Evolutionary conservation across 2,797 vertebrate species (phyloP).

Genomic region (Leptatherina wallacei): DNA sequence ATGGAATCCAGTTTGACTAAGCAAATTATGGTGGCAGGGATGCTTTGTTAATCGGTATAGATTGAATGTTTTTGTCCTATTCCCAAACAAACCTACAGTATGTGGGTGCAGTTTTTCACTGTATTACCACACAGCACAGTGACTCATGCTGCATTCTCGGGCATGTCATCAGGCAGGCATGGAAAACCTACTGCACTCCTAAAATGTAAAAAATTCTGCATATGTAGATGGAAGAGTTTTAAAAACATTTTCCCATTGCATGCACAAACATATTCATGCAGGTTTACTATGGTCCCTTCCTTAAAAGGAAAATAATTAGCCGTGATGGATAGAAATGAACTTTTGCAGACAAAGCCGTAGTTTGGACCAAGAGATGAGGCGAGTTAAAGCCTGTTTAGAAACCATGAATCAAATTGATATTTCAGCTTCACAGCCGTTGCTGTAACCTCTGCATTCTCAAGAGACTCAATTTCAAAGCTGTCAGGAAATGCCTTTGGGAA

Average conservation of each 20-base stretch:
- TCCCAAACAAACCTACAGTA: not conserved
- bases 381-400: conserved; percentile 14
- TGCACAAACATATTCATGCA: conserved; percentile 31
- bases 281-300: conserved; percentile 10
- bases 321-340: conserved; percentile 11
- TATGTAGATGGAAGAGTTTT: not conserved
- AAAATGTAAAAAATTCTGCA: conserved; percentile 16
- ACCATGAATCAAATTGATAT: conserved; percentile 10
- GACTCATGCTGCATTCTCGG: conserved; percentile 26
- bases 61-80: not conserved
- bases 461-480: conserved; percentile 57
- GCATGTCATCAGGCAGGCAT: conserved; percentile 2
- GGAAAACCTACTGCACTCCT: conserved; percentile 19
- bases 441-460: conserved; percentile 37
- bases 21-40: not conserved
- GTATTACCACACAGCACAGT: conserved; percentile 13
- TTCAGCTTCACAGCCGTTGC: conserved; percentile 34
- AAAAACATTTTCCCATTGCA: conserved; percentile 20
- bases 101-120: conserved; percentile 2
- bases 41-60: not conserved
- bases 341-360: conserved; percentile 9
- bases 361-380: not conserved
- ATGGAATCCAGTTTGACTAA: conserved; percentile 2
- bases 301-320: conserved; percentile 26
- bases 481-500: conserved; percentile 73